Percentiles rank a stretch among this genome's conserved stretches.
phyloP scores from a whole-genome alignment of 2,888 invertebrate species.

The Iselma pallidipennis region DNA sequence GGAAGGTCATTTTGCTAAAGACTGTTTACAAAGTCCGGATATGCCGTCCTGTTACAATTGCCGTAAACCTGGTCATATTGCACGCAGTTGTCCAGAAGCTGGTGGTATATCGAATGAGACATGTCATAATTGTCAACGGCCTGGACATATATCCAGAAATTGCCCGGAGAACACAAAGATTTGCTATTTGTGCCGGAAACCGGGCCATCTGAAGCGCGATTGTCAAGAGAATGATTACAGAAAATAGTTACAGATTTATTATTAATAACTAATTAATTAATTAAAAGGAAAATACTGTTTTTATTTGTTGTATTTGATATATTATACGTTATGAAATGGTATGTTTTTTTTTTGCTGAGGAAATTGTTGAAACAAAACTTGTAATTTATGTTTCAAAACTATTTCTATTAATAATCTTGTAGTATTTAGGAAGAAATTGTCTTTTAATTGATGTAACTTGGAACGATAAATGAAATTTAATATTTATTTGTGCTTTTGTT shows the following conservation, averaged over 20 bases:
- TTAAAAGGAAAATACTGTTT: conserved; percentile 8
- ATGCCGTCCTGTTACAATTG: conserved; percentile 92
- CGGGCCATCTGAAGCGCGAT: conserved; percentile 88
- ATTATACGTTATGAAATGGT: conserved; percentile 31
- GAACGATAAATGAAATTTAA: background rate
- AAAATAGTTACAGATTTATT: conserved; percentile 47
- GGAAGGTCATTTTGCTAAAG: conserved; percentile 91
- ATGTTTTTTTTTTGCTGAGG: conserved; percentile 25
- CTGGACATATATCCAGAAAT: conserved; percentile 88
- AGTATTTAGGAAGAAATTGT: background rate
- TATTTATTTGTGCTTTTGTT: background rate
- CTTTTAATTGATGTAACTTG: background rate
- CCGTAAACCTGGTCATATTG: conserved; percentile 92
- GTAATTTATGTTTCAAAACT: conserved; percentile 26
- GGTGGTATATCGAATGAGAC: conserved; percentile 62
- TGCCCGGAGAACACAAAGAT: conserved; percentile 84
- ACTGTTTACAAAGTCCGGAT: conserved; percentile 82
- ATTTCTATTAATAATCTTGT: conserved; percentile 10
- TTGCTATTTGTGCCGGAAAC: conserved; percentile 92
- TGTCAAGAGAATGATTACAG: conserved; percentile 80
- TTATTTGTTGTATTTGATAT: conserved; percentile 33
- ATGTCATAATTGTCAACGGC: conserved; percentile 94
- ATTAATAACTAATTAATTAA: conserved; percentile 9
- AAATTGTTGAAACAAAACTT: conserved; percentile 25
- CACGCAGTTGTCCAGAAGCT: conserved; percentile 80